Conservation (phyloP, 1,140 invertebrate genomes). For the Parapsyche elsis region DNA sequence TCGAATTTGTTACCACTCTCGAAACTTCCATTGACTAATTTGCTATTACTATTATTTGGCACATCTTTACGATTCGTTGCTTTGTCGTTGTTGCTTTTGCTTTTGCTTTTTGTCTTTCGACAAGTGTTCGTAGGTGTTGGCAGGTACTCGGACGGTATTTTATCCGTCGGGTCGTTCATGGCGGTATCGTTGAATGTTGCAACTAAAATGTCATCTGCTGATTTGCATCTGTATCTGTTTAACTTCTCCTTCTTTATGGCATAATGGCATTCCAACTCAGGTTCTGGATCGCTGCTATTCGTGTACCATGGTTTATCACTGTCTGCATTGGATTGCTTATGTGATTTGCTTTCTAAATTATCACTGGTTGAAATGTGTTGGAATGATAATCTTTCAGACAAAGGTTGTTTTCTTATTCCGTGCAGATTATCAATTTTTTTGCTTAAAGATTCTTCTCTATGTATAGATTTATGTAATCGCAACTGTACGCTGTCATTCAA, state of each 20-base stretch:
- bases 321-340: conserved; percentile 62
- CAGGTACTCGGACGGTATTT: conserved; percentile 62
- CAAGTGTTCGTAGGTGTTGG: conserved; percentile 53
- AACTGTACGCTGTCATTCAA: conserved; percentile 29
- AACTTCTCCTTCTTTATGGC: conserved; percentile 59
- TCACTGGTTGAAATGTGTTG: conserved; percentile 60
- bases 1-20: conserved; percentile 53
- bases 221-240: conserved; percentile 60
- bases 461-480: conserved; percentile 55
- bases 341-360: conserved; percentile 63
- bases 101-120: conserved; percentile 34
- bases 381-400: conserved; percentile 31
- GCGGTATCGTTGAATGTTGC: conserved; percentile 58
- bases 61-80: conserved; percentile 26
- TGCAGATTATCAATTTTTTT: conserved; percentile 65
- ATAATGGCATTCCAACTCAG: conserved; percentile 62
- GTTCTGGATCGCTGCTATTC: conserved; percentile 66
- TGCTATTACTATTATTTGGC: conserved; percentile 56
- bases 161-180: conserved; percentile 61
- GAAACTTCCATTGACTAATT: conserved; percentile 60
- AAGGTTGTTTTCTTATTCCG: conserved; percentile 62
- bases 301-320: conserved; percentile 66
- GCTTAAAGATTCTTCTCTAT: conserved; percentile 63
- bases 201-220: conserved; percentile 61
- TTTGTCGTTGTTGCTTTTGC: conserved; percentile 32